Evolutionary conservation across 2,113 vertebrate species (phyloP).

Genomic region (Crotalus helleri): DNA sequence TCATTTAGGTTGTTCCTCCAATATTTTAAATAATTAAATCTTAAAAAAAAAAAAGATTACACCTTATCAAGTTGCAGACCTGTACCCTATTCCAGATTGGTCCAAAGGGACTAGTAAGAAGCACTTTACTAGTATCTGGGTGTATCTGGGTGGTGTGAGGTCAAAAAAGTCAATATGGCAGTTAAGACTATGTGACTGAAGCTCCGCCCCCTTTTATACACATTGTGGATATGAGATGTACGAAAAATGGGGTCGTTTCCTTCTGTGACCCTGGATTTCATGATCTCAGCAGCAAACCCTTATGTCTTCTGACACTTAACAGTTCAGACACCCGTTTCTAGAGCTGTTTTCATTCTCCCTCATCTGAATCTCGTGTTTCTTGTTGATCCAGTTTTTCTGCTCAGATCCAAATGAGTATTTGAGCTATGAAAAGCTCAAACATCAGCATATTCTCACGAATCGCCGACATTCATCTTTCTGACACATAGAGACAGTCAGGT

Average conservation of each 20-base stretch:
- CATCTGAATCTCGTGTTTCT: background rate
- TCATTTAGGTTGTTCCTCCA: background rate
- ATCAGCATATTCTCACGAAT: background rate
- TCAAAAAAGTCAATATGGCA: background rate
- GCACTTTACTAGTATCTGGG: background rate
- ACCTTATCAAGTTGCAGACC: background rate
- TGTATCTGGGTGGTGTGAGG: background rate
- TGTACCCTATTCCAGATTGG: background rate
- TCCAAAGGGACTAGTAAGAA: background rate
- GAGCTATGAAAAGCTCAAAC: background rate
- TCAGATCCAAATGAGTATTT: background rate
- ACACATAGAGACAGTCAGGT: background rate
- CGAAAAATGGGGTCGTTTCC: background rate
- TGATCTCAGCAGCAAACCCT: background rate
- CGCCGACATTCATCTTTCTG: background rate
- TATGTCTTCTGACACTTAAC: background rate
- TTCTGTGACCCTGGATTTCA: background rate
- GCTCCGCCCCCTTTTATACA: background rate
- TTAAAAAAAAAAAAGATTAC: background rate
- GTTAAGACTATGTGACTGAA: background rate
- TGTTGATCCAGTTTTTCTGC: constrained; percentile 13
- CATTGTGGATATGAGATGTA: background rate
- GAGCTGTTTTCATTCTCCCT: background rate
- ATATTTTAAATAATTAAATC: background rate
- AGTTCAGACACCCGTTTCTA: background rate